Percentiles rank a stretch among this genome's conserved stretches.
phyloP scores from a whole-genome alignment of 2,888 invertebrate species.

The Sialis lutaria region DNA sequence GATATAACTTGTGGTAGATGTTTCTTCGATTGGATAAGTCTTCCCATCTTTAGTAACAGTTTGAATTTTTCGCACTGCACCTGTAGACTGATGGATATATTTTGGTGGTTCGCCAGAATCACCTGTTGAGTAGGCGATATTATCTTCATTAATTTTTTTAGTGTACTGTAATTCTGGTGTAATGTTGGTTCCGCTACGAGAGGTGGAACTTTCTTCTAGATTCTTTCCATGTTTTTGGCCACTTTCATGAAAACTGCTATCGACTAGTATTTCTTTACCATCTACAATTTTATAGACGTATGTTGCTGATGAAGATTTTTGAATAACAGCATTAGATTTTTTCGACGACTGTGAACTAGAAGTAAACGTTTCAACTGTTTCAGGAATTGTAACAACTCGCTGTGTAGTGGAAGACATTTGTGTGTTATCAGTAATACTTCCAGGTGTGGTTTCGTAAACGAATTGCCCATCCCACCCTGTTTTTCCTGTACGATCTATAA shows the following conservation, averaged over 20 bases:
- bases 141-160: constrained; percentile 33
- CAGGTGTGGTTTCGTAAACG: neutral
- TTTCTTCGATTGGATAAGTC: constrained; percentile 15
- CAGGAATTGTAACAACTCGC: neutral
- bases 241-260: constrained; percentile 38
- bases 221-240: constrained; percentile 30
- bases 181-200: constrained; percentile 37
- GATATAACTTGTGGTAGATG: constrained; percentile 15
- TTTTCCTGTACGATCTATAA: neutral
- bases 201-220: constrained; percentile 33
- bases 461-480: neutral
- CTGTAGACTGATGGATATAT: constrained; percentile 23
- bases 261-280: constrained; percentile 42
- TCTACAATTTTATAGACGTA: constrained; percentile 47
- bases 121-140: constrained; percentile 36
- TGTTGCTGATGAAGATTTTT: constrained; percentile 42
- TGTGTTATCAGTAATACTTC: neutral
- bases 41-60: constrained; percentile 19
- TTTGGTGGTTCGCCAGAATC: constrained; percentile 26
- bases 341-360: constrained; percentile 25
- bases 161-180: constrained; percentile 35
- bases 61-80: constrained; percentile 25
- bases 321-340: constrained; percentile 33
- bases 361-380: neutral
- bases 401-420: neutral